A percentile compares a stretch with the other conserved stretches of the same genome.
Evolutionary conservation across 2,888 invertebrate genomes (phyloP).

Genomic region (Megamerina dolium): DNA sequence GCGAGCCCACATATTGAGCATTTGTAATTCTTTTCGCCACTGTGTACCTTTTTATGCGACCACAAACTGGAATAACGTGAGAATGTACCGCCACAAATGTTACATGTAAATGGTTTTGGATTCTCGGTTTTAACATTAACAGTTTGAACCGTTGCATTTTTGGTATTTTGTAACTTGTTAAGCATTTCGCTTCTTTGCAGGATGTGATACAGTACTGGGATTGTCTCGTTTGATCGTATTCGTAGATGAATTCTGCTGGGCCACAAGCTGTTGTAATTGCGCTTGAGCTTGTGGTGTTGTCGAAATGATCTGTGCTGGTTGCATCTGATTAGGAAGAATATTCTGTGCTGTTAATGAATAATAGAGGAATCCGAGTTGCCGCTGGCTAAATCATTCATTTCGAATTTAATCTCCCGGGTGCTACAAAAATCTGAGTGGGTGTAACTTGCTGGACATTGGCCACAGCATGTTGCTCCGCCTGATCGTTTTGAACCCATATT

Average conservation of each 20-base stretch:
- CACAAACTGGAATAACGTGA: constrained; percentile 81
- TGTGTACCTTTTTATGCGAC: constrained; percentile 84
- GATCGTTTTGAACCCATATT: constrained; percentile 50
- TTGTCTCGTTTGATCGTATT: constrained; percentile 33
- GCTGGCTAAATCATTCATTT: constrained; percentile 51
- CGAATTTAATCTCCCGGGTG: constrained; percentile 58
- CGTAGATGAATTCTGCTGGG: constrained; percentile 16
- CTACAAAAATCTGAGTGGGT: constrained; percentile 59
- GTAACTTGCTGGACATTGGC: constrained; percentile 40
- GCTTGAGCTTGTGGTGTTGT: constrained; percentile 36
- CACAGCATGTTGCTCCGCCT: constrained; percentile 18
- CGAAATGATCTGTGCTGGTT: constrained; percentile 38
- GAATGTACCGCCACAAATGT: constrained; percentile 78
- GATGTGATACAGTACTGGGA: constrained; percentile 59
- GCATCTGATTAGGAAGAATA: constrained; percentile 46
- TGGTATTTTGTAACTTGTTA: constrained; percentile 78
- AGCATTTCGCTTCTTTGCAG: constrained; percentile 75
- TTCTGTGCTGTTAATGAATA: constrained; percentile 50
- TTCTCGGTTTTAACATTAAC: constrained; percentile 50
- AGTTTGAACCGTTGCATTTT: constrained; percentile 83
- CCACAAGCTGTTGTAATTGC: constrained; percentile 30
- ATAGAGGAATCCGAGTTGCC: constrained; percentile 35
- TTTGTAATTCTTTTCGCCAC: constrained; percentile 77
- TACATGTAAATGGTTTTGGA: constrained; percentile 83
- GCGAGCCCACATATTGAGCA: constrained; percentile 82